phyloP scores from a whole-genome alignment of 1,140 invertebrate species.

The Leptestheria dahalacensis region DNA sequence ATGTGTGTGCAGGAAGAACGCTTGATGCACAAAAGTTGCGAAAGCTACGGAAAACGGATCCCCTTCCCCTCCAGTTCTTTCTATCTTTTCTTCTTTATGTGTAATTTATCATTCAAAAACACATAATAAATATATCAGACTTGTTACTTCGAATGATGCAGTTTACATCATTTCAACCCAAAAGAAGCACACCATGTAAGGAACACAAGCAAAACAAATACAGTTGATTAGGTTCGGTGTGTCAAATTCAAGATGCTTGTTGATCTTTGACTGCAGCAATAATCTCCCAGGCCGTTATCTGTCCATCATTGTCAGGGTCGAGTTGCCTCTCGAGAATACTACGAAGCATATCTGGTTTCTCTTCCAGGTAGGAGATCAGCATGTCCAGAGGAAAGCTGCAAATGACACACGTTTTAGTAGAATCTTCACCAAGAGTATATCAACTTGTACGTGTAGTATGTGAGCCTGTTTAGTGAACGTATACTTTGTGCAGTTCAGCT shows the following conservation, averaged over 20 bases:
- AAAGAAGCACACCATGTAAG: background rate
- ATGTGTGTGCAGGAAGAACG: background rate
- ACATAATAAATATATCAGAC: too few relatives aligned
- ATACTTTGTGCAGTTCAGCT: background rate
- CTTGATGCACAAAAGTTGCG: background rate
- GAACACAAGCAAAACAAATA: background rate
- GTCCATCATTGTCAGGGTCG: conserved; percentile 3
- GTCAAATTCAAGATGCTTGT: background rate
- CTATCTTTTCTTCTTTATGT: too few relatives aligned
- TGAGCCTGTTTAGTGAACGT: background rate
- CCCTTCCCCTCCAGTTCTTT: too few relatives aligned
- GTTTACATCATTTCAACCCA: too few relatives aligned
- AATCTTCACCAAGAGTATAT: background rate
- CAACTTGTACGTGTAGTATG: background rate
- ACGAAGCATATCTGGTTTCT: conserved; percentile 3
- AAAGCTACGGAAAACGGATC: background rate
- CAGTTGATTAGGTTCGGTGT: background rate
- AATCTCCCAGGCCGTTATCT: background rate
- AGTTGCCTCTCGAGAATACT: background rate
- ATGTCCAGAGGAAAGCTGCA: conserved; percentile 9
- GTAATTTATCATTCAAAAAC: too few relatives aligned
- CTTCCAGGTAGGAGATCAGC: background rate
- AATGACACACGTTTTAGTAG: background rate
- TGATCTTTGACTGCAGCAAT: background rate
- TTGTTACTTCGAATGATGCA: too few relatives aligned